Evolutionary conservation across 1,140 invertebrate species (phyloP).

Genomic region (Theocolax elegans): DNA sequence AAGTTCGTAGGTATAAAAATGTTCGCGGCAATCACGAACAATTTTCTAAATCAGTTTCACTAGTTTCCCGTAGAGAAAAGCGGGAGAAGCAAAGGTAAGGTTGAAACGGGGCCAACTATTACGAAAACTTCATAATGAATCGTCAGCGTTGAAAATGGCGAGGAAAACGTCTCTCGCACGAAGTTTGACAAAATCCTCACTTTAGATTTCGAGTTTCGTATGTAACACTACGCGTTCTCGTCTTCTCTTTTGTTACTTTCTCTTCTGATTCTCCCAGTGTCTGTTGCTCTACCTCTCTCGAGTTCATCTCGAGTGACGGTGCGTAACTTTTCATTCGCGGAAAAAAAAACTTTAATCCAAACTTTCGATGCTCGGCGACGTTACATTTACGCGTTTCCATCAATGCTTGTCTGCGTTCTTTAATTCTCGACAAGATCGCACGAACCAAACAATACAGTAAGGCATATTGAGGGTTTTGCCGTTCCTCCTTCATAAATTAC

Average conservation of each 20-base stretch:
- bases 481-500: neutral
- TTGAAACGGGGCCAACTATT: slow-evolving; percentile 16
- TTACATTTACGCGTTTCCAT: too few relatives aligned
- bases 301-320: slow-evolving; percentile 43
- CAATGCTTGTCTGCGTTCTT: too few relatives aligned
- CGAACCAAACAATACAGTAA: too few relatives aligned
- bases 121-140: slow-evolving; percentile 41
- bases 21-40: slow-evolving; percentile 1
- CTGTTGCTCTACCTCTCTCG: neutral
- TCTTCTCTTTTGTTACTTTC: neutral
- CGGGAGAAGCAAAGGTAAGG: neutral
- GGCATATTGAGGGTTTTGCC: neutral
- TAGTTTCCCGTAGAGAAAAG: neutral
- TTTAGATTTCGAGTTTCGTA: slow-evolving; percentile 36
- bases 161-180: neutral
- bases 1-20: neutral
- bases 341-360: slow-evolving; percentile 55
- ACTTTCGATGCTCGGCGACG: slow-evolving; percentile 45
- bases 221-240: slow-evolving; percentile 10
- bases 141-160: slow-evolving; percentile 27
- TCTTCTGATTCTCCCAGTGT: neutral
- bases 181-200: slow-evolving; percentile 39
- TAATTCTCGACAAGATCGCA: too few relatives aligned
- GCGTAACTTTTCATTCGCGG: slow-evolving; percentile 56
- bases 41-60: slow-evolving; percentile 39